A percentile compares a stretch with the other conserved stretches of the same genome.
phyloP scores from a whole-genome alignment of 2,797 vertebrate species.

The Anguilla pacifica region DNA sequence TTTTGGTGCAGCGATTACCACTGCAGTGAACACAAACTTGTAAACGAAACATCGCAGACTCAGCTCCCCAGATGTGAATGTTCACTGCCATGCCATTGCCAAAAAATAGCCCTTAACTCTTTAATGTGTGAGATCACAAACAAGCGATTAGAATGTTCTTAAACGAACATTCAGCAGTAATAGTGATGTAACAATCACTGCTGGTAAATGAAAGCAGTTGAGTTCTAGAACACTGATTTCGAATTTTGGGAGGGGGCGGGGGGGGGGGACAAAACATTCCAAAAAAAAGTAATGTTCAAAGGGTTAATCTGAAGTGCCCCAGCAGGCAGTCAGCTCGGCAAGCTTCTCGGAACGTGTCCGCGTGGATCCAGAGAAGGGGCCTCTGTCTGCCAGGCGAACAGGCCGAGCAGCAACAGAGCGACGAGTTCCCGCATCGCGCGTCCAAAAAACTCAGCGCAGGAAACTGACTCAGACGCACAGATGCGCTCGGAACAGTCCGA shows the following conservation, averaged over 20 bases:
- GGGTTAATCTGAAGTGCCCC: not conserved
- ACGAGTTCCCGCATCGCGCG: not conserved
- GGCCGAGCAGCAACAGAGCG: not conserved
- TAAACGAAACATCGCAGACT: not conserved
- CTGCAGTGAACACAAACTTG: not conserved
- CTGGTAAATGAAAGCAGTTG: no score
- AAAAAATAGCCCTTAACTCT: no score
- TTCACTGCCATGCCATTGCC: no score
- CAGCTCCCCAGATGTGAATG: not conserved
- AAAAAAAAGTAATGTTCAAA: no score
- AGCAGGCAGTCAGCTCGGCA: not conserved
- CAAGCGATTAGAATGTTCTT: no score
- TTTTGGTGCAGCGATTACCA: not conserved
- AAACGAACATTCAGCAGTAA: no score
- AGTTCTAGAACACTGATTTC: no score
- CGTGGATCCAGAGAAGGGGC: not conserved
- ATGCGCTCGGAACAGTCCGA: not conserved
- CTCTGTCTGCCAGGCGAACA: not conserved
- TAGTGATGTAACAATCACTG: no score
- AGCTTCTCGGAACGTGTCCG: not conserved
- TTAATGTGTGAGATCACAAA: no score
- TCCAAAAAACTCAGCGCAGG: not conserved
- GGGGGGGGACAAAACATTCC: no score
- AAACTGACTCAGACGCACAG: not conserved
- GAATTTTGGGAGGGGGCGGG: no score